A percentile compares a stretch with the other conserved stretches of the same genome.
phyloP scores from a whole-genome alignment of 2,113 vertebrate genomes.

The Leucosticte australis region DNA sequence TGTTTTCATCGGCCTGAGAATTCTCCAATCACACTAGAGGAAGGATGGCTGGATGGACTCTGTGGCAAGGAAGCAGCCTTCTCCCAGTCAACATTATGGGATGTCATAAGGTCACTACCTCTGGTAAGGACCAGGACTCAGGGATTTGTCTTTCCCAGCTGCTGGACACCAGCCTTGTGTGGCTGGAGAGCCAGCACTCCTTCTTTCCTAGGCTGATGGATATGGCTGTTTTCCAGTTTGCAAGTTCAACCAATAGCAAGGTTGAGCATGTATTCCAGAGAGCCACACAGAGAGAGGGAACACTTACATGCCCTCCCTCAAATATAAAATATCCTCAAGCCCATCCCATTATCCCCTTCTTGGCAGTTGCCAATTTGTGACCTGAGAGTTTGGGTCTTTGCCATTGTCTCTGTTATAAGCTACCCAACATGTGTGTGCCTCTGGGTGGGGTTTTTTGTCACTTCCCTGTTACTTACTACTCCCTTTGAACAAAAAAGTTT shows the following conservation, averaged over 20 bases:
- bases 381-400: neutral
- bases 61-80: neutral
- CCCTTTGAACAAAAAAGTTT: neutral
- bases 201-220: neutral
- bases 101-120: neutral
- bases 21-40: neutral
- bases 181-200: neutral
- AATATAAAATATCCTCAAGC: neutral
- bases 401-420: neutral
- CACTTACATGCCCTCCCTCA: neutral
- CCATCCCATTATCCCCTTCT: neutral
- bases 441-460: neutral
- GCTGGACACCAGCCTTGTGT: neutral
- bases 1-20: neutral
- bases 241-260: neutral
- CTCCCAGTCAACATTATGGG: neutral
- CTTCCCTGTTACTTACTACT: neutral
- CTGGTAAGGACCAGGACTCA: no score
- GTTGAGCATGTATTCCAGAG: neutral
- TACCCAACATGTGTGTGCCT: accelerated
- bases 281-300: neutral
- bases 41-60: neutral
- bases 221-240: neutral
- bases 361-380: neutral
- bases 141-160: neutral